phyloP scores from a whole-genome alignment of 1,140 invertebrate genomes.

The Drosophila kikkawai region DNA sequence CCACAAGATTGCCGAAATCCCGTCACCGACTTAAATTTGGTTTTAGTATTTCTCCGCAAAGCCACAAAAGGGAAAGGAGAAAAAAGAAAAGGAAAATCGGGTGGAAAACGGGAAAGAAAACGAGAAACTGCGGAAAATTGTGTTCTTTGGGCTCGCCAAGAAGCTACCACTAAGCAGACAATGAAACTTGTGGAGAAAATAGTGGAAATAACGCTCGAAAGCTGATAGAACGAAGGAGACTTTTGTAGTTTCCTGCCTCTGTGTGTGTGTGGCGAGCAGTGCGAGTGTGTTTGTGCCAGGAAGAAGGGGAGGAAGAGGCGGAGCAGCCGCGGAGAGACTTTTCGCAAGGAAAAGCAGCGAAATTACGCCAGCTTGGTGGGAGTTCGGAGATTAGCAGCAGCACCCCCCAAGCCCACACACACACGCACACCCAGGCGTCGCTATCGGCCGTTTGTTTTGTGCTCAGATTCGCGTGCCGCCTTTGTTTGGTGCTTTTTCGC shows the following conservation, averaged over 20 bases:
- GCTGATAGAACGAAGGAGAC: constrained; percentile 21
- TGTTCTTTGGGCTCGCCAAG: constrained; percentile 29
- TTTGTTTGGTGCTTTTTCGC: constrained; percentile 28
- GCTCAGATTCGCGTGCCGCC: constrained; percentile 70
- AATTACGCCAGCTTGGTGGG: constrained; percentile 77
- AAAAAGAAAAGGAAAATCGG: constrained; percentile 67
- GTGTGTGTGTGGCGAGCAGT: constrained; percentile 9
- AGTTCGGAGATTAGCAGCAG: constrained; percentile 74
- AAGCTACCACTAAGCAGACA: constrained; percentile 14
- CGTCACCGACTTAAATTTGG: no score
- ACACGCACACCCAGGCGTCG: constrained; percentile 29
- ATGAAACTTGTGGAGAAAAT: constrained; percentile 27
- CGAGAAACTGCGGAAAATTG: constrained; percentile 41
- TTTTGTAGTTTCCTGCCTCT: constrained; percentile 5
- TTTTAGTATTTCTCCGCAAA: background rate
- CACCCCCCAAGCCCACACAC: constrained; percentile 67
- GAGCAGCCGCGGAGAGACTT: constrained; percentile 19
- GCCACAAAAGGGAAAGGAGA: constrained; percentile 13
- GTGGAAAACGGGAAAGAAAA: constrained; percentile 60
- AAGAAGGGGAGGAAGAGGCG: constrained; percentile 22
- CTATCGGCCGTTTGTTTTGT: constrained; percentile 72
- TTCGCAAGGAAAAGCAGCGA: constrained; percentile 46
- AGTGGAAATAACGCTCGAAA: constrained; percentile 1
- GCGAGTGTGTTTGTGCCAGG: constrained; percentile 13
- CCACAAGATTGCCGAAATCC: no score